Base-by-base conservation (phyloP, 2,113 vertebrate species). In the Gambusia holbrooki region DNA sequence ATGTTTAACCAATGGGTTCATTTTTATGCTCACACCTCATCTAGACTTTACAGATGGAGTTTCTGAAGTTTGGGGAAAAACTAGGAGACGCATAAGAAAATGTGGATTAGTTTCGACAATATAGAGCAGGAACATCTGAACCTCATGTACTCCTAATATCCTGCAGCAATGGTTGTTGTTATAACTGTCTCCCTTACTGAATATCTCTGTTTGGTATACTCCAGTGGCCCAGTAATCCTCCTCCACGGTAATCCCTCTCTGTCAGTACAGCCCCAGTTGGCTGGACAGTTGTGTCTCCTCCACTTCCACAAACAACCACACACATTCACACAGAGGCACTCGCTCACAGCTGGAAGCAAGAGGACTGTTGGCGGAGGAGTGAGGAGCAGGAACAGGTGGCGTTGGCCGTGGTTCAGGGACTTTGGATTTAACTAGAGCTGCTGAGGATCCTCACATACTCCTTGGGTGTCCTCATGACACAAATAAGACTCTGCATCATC, bases 341-440 rank as follows among this genome's bases (percentile, higher is more conserved):
- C 14, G 40, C 51, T 9, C 19, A 70, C 77, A 92, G 84, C 91
- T 93, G 90, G 87, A 85, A 67, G 54, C 73, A 71, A 73, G 77
- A 76, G 73, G 86, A 13, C 85, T 83, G 79, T 77, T 90, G 90
- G 86, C 81, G 85, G 80, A 73, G 75, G 65, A 73, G 75, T 88
- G 92, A 91, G 84, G 77, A 82, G 84, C 60, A 1, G 80, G 73
- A 89, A 88, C 91, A 91, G 91, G 92, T 92, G 92, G 82, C 75
- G 84, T 69, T 85, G 86, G 83, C 85, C 33, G 2, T 1, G 27
- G 37, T 80, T 92, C 86, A 87, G 82, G 69, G 79, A 63, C 75
- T 58, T 84, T 71, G 62, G 76, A 66, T 84, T 78, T 79, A 77
- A 74, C 82, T 64, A 71, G 74, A 82, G 76, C 15, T 66, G 42